Evolutionary conservation across 2,888 invertebrate species (phyloP).

Genomic region (Tyria jacobaeae): DNA sequence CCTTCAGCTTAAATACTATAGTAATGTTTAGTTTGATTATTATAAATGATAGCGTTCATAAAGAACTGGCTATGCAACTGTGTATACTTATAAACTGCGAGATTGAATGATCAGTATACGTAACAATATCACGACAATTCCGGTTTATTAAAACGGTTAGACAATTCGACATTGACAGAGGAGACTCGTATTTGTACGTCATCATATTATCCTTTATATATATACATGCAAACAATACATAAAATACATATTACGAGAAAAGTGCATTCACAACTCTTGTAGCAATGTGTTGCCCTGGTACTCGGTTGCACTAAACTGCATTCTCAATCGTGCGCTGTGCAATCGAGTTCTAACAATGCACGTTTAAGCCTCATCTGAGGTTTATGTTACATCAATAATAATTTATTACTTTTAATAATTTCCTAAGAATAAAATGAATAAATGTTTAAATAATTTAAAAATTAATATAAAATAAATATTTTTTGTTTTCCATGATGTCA

Average conservation of each 20-base stretch:
- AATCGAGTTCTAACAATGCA: conserved; percentile 31
- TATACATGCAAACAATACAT: conserved; percentile 10
- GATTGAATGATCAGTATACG: too few species aligned
- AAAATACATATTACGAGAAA: conserved; percentile 36
- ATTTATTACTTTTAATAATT: neutral
- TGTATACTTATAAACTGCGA: too few species aligned
- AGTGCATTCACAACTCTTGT: conserved; percentile 62
- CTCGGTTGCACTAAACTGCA: conserved; percentile 74
- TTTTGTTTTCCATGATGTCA: neutral
- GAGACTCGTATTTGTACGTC: conserved; percentile 1
- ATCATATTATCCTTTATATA: neutral
- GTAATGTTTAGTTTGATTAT: too few species aligned
- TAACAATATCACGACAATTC: neutral
- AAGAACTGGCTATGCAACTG: neutral
- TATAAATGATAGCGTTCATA: too few species aligned
- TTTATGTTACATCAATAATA: neutral
- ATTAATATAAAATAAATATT: neutral
- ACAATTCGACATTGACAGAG: neutral
- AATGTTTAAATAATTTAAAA: neutral
- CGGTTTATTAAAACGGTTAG: neutral
- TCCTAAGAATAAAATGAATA: neutral
- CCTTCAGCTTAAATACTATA: too few species aligned
- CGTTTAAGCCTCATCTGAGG: neutral
- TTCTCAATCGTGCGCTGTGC: conserved; percentile 54
- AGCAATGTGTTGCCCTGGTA: conserved; percentile 71